Base-by-base conservation (phyloP, 2,797 vertebrate species). In the Anguilla pacifica region DNA sequence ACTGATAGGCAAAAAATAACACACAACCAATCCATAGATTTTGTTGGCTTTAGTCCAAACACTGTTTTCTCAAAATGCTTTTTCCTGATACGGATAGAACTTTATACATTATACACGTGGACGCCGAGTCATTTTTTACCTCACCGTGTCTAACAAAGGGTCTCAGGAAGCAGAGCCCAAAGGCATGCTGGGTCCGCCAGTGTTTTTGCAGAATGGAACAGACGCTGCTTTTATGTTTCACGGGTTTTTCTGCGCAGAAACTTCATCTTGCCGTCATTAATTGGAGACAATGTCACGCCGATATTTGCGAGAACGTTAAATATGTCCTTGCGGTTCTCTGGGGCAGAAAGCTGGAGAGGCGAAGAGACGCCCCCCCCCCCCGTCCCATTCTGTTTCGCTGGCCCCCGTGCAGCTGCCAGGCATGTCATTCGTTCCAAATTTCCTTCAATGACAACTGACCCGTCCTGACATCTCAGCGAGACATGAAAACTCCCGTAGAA, bases 381-480 rank as follows among this genome's bases (percentile, higher is more conserved):
- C n/a, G 79, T 51, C 79, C 22, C 43, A 43, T 51, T n/a, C 79
- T 51, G 43, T 51, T 46, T 82, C 46, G 22, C 35, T 6, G 5
- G 4, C 74, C 39, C 39, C 15, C 74, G 31, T 43, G 79, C 25
- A 49, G 70, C 87, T 86, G 89, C 87, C 89, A 89, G 83, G 6
- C 39, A 57, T 89, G 81, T 87, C 89, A 86, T 85, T 91, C 85
- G 86, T 39, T 61, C 87, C 77, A 83, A 88, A 89, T 89, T 81
- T 88, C 19, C 90, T 88, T 85, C 64, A 90, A 89, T 91, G 87
- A 88, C 28, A 91, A 87, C 86, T 88, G 86, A 84, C 90, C 61
- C 9, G 51, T 89, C 85, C 90, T 88, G 82, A 86, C 61, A 77
- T 91, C 19, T 87, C 84, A 31, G 39, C 72, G 57, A 43, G 87